Evolutionary conservation across 2,113 vertebrate genomes (phyloP).

Genomic region (Danionella cerebrum): DNA sequence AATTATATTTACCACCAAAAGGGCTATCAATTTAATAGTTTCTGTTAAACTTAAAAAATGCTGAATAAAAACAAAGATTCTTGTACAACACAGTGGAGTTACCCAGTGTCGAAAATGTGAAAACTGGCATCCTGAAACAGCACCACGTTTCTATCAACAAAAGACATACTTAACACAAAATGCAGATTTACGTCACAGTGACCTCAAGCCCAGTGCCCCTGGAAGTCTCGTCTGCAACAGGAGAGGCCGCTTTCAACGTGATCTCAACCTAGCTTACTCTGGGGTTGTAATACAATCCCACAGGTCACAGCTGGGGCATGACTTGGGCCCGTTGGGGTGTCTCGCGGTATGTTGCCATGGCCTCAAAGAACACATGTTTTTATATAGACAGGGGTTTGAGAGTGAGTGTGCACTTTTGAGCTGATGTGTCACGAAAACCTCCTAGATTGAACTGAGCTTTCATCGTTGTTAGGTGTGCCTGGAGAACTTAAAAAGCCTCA

Average conservation of each 20-base stretch:
- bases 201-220: neutral
- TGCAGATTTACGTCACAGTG: neutral
- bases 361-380: constrained; percentile 36
- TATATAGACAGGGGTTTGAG: constrained; percentile 27
- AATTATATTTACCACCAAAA: no score
- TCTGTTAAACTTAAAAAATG: no score
- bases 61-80: constrained; percentile 49
- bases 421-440: neutral
- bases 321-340: constrained; percentile 37
- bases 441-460: neutral
- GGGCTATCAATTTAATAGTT: no score
- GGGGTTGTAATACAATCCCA: constrained; percentile 44
- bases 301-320: constrained; percentile 46
- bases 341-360: constrained; percentile 55
- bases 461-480: neutral
- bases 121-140: constrained; percentile 22
- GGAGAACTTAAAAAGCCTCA: neutral
- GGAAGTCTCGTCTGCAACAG: neutral
- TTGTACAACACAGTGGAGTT: constrained; percentile 41
- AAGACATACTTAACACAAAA: neutral
- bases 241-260: constrained; percentile 34
- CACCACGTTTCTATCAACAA: constrained; percentile 15
- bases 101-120: constrained; percentile 47
- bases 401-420: constrained; percentile 17
- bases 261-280: constrained; percentile 41